Evolutionary conservation across 2,113 vertebrate genomes (phyloP), one percentile per base, ranked within the genome.

Genomic region (Daubentonia madagascariensis): DNA sequence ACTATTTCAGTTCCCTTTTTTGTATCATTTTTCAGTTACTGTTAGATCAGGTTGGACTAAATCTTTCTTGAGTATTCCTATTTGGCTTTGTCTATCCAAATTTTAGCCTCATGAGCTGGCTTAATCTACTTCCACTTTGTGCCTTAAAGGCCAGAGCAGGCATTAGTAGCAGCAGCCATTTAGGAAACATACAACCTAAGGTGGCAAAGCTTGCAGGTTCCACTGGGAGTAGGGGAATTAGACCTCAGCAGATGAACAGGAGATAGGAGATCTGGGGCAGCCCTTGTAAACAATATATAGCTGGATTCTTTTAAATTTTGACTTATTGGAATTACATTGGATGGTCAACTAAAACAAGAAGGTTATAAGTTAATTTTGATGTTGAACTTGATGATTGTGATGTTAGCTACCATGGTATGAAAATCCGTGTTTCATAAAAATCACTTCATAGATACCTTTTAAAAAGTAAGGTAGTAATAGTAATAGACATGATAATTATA

Each of bases 401-500:
- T 48, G 45, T 90, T 84, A 52, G 20, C 16, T 67, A 79, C 3
- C 5, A 78, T 28, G 22, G 9, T 50, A 8, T 70, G 22, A 72
- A 70, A 87, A 94, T 95, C 72, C 54, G 12, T 73, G 12, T 86
- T 94, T 95, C 43, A 52, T n/a, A 88, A 43, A 30, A 16, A 91
- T 73, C 25, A 59, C 10, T 73, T 67, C 6, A 12, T 67, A 20
- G 3, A 52, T 73, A 30, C 40, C 3, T 54, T 85, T 59, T 65
- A 30, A 73, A 88, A 93, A 25, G 43, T 57, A 80, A 73, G 17
- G 16, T 35, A 57, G 45, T 48, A 76, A 45, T 25, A 84, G 13
- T 54, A 30, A 28, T 85, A 73, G 5, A 35, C 20, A 50, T 83
- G 5, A 40, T 6, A 12, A 68, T 12, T 9, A 79, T 91, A 94